phyloP scores from a whole-genome alignment of 1,140 invertebrate genomes.

The Tetragnatha versicolor region DNA sequence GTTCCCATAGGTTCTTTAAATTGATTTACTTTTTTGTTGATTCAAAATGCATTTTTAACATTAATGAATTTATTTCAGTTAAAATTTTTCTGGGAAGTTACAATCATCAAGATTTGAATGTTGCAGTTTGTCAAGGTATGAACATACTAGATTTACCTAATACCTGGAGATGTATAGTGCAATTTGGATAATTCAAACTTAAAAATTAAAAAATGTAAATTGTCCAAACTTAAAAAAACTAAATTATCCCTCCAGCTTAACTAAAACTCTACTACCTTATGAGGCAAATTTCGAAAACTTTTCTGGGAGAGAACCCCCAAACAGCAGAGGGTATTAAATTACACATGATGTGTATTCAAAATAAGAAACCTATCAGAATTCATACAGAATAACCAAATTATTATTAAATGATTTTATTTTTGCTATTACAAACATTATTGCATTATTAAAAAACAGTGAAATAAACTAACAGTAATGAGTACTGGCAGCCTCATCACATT shows the following conservation, averaged over 20 bases:
- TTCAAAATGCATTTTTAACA: background rate
- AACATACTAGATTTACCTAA: background rate
- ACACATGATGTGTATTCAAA: too few species aligned
- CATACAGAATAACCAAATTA: too few species aligned
- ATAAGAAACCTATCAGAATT: too few species aligned
- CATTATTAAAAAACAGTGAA: background rate
- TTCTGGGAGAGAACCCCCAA: background rate
- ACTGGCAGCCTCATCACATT: background rate
- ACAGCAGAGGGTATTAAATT: too few species aligned
- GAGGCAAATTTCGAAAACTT: background rate
- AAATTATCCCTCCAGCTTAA: too few species aligned
- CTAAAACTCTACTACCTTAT: too few species aligned
- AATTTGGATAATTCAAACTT: background rate
- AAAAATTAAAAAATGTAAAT: background rate
- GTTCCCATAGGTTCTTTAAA: background rate
- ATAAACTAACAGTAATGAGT: background rate
- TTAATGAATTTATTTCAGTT: conserved; percentile 4
- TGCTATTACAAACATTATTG: background rate
- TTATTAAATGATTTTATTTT: background rate
- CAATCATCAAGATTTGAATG: background rate
- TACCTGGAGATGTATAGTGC: background rate
- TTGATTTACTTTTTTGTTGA: background rate
- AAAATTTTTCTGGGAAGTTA: conserved; percentile 25
- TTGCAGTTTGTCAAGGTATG: conserved; percentile 48
- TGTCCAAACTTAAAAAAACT: background rate